Percentiles rank a stretch among this genome's conserved stretches.
Conservation (phyloP, 92 coral and sea anemone species). For the Phenganax stokvisi region DNA sequence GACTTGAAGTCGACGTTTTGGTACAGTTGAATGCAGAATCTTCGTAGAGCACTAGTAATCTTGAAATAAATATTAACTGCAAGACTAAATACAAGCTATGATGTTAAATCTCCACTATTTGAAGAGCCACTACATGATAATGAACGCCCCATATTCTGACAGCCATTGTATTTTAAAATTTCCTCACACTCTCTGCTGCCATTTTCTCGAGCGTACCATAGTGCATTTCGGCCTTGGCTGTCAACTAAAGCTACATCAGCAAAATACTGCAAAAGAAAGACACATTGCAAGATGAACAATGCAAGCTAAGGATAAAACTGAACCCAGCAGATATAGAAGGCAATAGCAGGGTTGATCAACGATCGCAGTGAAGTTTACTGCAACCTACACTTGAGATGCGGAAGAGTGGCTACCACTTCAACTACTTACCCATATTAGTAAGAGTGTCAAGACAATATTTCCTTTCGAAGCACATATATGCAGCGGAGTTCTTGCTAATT, state of each 20-base stretch:
- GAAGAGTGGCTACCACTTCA: background rate
- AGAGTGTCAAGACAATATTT: conserved; percentile 82
- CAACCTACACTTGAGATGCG: background rate
- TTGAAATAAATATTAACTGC: background rate
- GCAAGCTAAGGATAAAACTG: background rate
- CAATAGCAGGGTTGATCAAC: no score
- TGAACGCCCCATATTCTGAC: conserved; percentile 36
- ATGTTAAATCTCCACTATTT: conserved; percentile 26
- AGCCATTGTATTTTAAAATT: conserved; percentile 79
- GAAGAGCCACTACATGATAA: conserved; percentile 35
- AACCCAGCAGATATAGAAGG: no score
- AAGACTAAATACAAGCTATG: background rate
- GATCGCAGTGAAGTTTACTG: no score
- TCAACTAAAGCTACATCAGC: conserved; percentile 85
- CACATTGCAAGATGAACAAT: background rate
- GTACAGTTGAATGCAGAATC: no score
- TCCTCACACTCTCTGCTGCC: conserved; percentile 96
- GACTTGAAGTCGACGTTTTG: no score
- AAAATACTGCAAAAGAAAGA: conserved; percentile 61
- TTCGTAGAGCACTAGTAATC: background rate
- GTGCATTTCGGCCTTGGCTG: conserved; percentile 79
- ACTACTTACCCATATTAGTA: conserved; percentile 86
- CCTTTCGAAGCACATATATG: conserved; percentile 81
- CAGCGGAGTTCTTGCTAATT: conserved; percentile 60
- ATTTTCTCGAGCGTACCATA: conserved; percentile 91